Evolutionary conservation across 2,113 vertebrate genomes (phyloP).

Genomic region (Cacatua alba): DNA sequence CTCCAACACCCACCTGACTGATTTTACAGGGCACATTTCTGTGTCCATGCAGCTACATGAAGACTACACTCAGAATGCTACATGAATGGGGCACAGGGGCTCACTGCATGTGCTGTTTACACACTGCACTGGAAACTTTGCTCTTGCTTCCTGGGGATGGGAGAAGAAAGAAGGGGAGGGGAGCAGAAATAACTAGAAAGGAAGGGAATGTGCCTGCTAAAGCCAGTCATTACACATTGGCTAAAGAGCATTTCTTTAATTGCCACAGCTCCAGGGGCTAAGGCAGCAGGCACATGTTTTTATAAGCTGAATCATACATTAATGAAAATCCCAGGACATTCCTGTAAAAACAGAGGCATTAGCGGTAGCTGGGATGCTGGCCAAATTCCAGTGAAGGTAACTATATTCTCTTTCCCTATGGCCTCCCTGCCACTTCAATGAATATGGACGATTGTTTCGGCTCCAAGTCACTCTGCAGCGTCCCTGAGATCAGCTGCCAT

Average conservation of each 20-base stretch:
- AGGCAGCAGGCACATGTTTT: slow-evolving; percentile 37
- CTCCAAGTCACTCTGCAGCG: fast-evolving
- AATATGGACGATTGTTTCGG: slow-evolving; percentile 17
- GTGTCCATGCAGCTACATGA: neutral
- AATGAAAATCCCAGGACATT: slow-evolving; percentile 54
- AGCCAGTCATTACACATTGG: neutral
- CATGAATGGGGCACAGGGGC: neutral
- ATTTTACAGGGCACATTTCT: neutral
- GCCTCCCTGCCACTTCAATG: neutral
- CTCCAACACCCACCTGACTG: fast-evolving
- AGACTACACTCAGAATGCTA: neutral
- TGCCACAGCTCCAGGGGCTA: slow-evolving; percentile 3
- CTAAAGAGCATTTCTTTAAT: neutral
- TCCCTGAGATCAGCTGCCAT: neutral
- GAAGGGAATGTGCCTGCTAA: neutral
- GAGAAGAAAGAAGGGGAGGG: neutral
- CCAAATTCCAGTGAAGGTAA: slow-evolving; percentile 51
- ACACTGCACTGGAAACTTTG: neutral
- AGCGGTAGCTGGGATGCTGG: neutral
- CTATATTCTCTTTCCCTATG: neutral
- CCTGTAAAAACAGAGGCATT: slow-evolving; percentile 28
- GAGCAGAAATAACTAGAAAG: neutral
- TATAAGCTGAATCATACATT: slow-evolving; percentile 41
- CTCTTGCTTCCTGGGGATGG: neutral
- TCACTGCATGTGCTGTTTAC: neutral